These are phyloP conservation scores for Heterochromis multidens DNA, from an alignment of 2,113 vertebrate species.

Conservation along the genomic window DNA sequence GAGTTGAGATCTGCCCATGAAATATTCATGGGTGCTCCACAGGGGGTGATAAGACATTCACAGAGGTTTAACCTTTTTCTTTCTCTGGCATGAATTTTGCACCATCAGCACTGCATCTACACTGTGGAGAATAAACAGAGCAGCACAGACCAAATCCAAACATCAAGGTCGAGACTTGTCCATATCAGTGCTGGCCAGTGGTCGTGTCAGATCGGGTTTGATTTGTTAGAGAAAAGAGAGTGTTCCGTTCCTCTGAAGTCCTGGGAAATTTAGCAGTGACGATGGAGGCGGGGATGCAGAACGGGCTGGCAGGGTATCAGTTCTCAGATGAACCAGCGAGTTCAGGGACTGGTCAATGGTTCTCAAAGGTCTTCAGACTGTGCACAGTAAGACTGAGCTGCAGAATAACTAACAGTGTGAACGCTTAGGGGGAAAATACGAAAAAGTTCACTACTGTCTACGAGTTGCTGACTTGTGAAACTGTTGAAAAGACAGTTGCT, in stretches of 20 bases:
- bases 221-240: constrained; percentile 57
- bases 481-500: not conserved
- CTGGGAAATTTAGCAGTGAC: constrained; percentile 58
- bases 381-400: not conserved
- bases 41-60: constrained; percentile 23
- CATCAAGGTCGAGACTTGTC: constrained; percentile 24
- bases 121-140: not conserved
- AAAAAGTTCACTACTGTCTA: not conserved
- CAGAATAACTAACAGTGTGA: not conserved
- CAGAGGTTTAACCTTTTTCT: constrained; percentile 35
- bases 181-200: constrained; percentile 5
- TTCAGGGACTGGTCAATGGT: constrained; percentile 39
- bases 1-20: constrained; percentile 17
- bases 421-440: not conserved
- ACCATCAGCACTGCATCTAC: not conserved
- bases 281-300: not conserved
- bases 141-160: constrained; percentile 8
- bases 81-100: constrained; percentile 8
- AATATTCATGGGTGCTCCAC: constrained; percentile 22
- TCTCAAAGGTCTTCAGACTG: constrained; percentile 16
- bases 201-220: constrained; percentile 13
- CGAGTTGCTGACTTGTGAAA: not conserved
- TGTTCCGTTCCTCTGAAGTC: constrained; percentile 42
- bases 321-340: constrained; percentile 42
- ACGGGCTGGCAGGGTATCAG: constrained; percentile 15